Percentiles rank a stretch among this genome's conserved stretches.
Conservation (phyloP, 53 echinoderm and acorn worm species). For the Holothuria scabra region DNA sequence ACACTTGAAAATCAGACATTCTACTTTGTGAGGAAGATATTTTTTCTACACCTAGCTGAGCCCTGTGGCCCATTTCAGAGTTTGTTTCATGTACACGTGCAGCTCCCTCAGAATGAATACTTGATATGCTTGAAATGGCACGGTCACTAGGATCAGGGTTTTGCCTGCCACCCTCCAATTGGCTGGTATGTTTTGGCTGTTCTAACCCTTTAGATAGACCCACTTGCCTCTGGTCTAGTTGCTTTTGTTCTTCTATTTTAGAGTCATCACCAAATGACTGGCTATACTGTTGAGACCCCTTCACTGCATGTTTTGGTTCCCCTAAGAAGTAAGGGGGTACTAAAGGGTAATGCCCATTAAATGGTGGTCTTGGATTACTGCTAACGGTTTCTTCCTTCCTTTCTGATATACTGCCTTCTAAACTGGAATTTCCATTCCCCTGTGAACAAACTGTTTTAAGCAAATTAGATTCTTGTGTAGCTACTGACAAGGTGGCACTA, state of each 20-base stretch:
- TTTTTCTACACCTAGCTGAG: conserved; percentile 65
- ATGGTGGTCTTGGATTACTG: not conserved
- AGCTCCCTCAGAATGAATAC: conserved; percentile 60
- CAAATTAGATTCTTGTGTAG: not conserved
- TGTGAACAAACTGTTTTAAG: too few species aligned
- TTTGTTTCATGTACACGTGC: conserved; percentile 45
- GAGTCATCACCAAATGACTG: not conserved
- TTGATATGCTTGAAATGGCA: not conserved
- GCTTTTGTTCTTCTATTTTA: too few species aligned
- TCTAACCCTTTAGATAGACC: too few species aligned
- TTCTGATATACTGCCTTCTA: not conserved
- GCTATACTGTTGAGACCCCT: conserved; percentile 11
- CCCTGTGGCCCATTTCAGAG: conserved; percentile 37
- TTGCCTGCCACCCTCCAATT: too few species aligned
- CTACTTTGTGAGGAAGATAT: conserved; percentile 72
- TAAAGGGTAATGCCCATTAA: conserved; percentile 10
- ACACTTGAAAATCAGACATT: conserved; percentile 23
- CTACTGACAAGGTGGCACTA: not conserved
- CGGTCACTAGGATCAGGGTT: conserved; percentile 24
- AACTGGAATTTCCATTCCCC: too few species aligned
- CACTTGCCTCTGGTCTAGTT: too few species aligned
- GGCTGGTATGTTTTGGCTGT: too few species aligned
- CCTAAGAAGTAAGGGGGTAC: conserved; percentile 22
- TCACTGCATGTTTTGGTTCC: conserved; percentile 23
- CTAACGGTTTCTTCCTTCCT: not conserved